A percentile compares a stretch with the other conserved stretches of the same genome.
Evolutionary conservation across 2,888 invertebrate species (phyloP).

Genomic region (Antheraea yamamai): DNA sequence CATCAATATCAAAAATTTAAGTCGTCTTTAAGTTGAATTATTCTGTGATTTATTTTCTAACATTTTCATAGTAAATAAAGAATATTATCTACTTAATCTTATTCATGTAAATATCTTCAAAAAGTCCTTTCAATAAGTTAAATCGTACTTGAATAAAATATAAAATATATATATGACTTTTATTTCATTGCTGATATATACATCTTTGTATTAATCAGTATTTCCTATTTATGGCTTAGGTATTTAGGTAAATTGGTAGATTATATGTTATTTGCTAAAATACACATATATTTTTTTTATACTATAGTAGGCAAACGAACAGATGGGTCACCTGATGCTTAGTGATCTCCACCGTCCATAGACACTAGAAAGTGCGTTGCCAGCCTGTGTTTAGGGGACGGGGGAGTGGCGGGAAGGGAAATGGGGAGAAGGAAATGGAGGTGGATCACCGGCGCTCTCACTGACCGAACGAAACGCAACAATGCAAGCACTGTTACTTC

Average conservation of each 20-base stretch:
- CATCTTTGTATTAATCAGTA: neutral
- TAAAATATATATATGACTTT: conserved; percentile 41
- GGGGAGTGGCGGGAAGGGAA: too few relatives aligned
- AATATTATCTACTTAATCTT: conserved; percentile 45
- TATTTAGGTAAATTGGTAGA: neutral
- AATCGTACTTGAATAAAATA: conserved; percentile 78
- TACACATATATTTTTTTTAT: too few relatives aligned
- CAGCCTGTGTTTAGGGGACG: too few relatives aligned
- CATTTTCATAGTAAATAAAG: neutral
- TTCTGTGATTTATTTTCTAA: conserved; percentile 3
- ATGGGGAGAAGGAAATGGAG: too few relatives aligned
- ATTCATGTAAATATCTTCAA: conserved; percentile 77
- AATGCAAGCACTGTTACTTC: too few relatives aligned
- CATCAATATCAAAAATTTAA: neutral
- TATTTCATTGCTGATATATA: conserved; percentile 25
- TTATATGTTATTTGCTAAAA: neutral
- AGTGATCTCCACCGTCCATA: too few relatives aligned
- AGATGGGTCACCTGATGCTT: too few relatives aligned
- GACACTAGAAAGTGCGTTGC: too few relatives aligned
- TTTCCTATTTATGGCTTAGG: neutral
- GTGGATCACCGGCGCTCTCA: too few relatives aligned
- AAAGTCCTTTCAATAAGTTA: conserved; percentile 75
- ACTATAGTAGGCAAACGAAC: too few relatives aligned
- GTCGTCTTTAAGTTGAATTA: neutral
- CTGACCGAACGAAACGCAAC: too few relatives aligned